Evolutionary conservation across 37 sponge, comb jelly and placozoan genomes (phyloP).

Genomic region (Cliona cf. orientalis): DNA sequence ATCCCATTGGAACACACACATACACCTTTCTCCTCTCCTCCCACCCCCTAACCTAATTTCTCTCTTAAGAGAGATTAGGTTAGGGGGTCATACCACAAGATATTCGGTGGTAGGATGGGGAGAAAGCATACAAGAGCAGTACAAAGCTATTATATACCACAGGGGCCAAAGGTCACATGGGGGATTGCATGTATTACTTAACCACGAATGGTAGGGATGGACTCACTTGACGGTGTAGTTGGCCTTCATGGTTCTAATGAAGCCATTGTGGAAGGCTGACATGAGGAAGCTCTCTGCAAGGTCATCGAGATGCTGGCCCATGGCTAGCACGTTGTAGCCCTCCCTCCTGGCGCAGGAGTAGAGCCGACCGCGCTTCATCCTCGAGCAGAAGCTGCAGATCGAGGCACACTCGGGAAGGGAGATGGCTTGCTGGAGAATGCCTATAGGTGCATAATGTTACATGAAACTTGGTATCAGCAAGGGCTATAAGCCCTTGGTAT

Average conservation of each 20-base stretch:
- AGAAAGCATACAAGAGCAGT: no score
- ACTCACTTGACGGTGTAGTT: constrained; percentile 83
- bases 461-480: background rate
- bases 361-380: constrained; percentile 93
- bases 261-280: constrained; percentile 92
- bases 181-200: no score
- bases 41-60: no score
- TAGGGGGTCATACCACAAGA: no score
- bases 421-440: constrained; percentile 82
- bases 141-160: no score
- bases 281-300: constrained; percentile 95
- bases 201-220: background rate
- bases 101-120: no score
- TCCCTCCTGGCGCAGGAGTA: constrained; percentile 85
- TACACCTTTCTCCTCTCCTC: no score
- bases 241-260: constrained; percentile 96
- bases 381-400: constrained; percentile 92
- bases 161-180: no score
- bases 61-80: no score
- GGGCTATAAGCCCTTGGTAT: no score
- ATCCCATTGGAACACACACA: no score
- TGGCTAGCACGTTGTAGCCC: constrained; percentile 90
- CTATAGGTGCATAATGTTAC: constrained; percentile 15
- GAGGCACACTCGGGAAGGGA: constrained; percentile 68
- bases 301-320: constrained; percentile 96